Evolutionary conservation across 2,113 vertebrate species (phyloP).

Genomic region (Bombycilla garrulus): DNA sequence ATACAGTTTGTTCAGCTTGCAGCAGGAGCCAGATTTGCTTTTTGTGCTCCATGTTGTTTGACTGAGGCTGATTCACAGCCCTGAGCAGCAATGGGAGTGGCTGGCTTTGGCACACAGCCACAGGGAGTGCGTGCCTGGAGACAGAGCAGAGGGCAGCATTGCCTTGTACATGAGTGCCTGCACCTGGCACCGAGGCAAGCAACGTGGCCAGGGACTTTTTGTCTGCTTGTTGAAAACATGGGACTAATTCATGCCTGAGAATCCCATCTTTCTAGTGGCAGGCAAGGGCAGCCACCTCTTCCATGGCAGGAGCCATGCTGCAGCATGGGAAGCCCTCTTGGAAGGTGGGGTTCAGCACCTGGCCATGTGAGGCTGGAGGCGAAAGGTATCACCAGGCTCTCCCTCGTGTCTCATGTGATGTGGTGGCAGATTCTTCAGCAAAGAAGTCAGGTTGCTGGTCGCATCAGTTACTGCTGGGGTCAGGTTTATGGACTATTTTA

Average conservation of each 20-base stretch:
- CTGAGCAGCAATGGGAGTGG: rapidly evolving
- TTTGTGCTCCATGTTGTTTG: neutral
- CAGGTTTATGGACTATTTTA: neutral
- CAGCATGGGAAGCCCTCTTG: neutral
- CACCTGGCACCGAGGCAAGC: neutral
- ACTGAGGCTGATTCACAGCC: neutral
- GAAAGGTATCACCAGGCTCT: neutral
- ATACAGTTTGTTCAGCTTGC: neutral
- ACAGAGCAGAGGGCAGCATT: neutral
- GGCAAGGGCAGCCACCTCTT: neutral
- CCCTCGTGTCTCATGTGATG: neutral
- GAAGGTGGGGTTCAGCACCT: neutral
- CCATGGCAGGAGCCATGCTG: neutral
- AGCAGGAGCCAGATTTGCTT: neutral
- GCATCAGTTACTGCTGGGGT: neutral
- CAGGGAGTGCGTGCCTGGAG: neutral
- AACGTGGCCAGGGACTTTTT: neutral
- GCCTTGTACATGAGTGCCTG: neutral
- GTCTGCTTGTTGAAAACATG: neutral
- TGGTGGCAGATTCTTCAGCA: neutral
- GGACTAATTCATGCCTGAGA: neutral
- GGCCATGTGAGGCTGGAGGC: neutral
- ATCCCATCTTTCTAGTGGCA: neutral
- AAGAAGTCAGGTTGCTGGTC: neutral
- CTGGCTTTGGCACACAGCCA: neutral